A percentile compares a stretch with the other conserved stretches of the same genome.
Conservation (phyloP, 2,797 vertebrate species). For the Bucorvus abyssinicus region DNA sequence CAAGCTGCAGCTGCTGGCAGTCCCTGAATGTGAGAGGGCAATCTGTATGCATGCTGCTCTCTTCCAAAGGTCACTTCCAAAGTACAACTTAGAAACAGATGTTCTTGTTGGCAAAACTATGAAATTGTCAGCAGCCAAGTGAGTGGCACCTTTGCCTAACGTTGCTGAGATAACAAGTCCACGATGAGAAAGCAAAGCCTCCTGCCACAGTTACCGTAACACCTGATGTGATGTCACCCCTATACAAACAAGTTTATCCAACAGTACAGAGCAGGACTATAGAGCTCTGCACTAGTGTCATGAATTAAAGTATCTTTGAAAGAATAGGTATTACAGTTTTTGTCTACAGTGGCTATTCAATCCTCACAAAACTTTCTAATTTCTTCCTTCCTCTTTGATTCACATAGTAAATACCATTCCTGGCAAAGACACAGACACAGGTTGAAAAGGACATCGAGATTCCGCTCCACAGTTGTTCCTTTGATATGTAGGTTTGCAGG, state of each 20-base stretch:
- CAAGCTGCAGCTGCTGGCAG: not conserved
- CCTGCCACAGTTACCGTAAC: not conserved
- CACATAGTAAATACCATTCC: not conserved
- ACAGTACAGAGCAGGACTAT: not conserved
- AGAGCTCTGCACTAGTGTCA: not conserved
- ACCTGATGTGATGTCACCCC: not conserved
- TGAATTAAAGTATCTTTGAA: not conserved
- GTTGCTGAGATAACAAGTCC: not conserved
- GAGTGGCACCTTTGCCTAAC: not conserved
- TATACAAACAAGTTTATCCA: not conserved
- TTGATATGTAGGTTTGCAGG: not conserved
- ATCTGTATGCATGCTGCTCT: not conserved
- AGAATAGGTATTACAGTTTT: not conserved
- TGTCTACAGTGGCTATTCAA: not conserved
- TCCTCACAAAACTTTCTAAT: not conserved
- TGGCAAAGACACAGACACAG: not conserved
- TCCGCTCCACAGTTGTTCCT: not conserved
- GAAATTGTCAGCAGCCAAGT: not conserved
- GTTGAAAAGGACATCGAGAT: not conserved
- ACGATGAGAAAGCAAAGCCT: not conserved
- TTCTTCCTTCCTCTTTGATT: not conserved
- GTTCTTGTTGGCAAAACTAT: not conserved
- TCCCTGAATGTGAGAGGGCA: not conserved
- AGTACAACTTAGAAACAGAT: not conserved
- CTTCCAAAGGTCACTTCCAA: not conserved